Evolutionary conservation across 2,888 invertebrate species (phyloP).

Genomic region (Chrysina gloriosa): DNA sequence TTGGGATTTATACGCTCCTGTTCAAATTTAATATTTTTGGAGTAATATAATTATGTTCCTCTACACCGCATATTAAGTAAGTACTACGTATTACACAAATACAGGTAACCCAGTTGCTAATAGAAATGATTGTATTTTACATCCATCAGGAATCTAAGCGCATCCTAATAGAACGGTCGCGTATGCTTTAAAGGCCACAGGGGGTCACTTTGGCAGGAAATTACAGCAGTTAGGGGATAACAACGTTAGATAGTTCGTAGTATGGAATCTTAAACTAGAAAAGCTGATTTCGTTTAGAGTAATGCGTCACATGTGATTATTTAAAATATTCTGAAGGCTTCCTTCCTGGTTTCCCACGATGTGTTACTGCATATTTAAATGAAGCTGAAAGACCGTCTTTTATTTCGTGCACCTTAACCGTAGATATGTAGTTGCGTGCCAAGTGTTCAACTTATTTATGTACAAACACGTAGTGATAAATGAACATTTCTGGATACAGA

Average conservation of each 20-base stretch:
- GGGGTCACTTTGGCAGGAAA: conserved; percentile 5
- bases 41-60: too few relatives aligned
- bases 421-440: background rate
- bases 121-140: too few relatives aligned
- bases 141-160: too few relatives aligned
- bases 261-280: background rate
- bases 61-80: too few relatives aligned
- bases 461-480: background rate
- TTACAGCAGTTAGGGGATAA: conserved; percentile 15
- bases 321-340: background rate
- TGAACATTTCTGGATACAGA: background rate
- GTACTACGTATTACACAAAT: too few relatives aligned
- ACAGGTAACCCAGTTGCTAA: too few relatives aligned
- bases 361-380: conserved; percentile 11
- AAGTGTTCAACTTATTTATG: conserved; percentile 9
- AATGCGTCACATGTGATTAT: conserved; percentile 8
- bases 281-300: background rate
- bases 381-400: background rate
- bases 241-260: background rate
- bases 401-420: conserved; percentile 2
- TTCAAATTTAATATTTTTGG: too few relatives aligned
- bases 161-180: too few relatives aligned
- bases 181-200: background rate
- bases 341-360: conserved; percentile 27
- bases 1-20: too few relatives aligned